phyloP scores from a whole-genome alignment of 2,113 vertebrate genomes.

The Toxostoma redivivum region DNA sequence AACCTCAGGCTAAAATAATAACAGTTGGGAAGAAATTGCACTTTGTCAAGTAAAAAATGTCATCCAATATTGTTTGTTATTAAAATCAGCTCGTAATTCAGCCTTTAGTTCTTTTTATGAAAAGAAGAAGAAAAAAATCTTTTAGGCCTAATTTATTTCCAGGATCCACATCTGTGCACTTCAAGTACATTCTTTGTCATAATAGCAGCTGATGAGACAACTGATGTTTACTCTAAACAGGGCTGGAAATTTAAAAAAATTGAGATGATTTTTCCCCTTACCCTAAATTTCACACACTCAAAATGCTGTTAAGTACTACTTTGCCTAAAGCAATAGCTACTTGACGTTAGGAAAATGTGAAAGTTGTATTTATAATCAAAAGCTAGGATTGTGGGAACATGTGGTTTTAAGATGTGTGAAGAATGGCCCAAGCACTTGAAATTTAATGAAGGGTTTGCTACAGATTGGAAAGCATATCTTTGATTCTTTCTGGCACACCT shows the following conservation, averaged over 20 bases:
- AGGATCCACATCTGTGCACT: slow-evolving; percentile 40
- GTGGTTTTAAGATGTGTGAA: not conserved
- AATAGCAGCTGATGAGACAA: slow-evolving; percentile 54
- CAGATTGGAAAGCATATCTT: not conserved
- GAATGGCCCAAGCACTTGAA: not conserved
- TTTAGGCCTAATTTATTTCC: slow-evolving; percentile 4
- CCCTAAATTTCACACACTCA: not conserved
- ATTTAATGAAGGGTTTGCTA: not conserved
- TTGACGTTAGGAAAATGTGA: not conserved
- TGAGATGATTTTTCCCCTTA: not conserved
- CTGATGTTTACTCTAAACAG: slow-evolving; percentile 16
- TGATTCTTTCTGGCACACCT: not conserved
- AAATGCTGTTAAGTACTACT: not conserved
- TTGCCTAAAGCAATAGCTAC: not conserved
- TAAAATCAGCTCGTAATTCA: slow-evolving; percentile 48
- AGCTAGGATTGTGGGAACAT: not conserved
- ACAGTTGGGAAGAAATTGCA: not conserved
- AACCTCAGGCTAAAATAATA: not conserved
- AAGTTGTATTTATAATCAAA: slow-evolving; percentile 3
- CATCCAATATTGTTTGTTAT: not conserved
- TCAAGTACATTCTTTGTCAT: slow-evolving; percentile 28
- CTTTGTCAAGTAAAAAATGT: slow-evolving; percentile 15
- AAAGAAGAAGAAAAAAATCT: not conserved
- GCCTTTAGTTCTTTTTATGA: not conserved
- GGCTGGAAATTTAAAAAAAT: not conserved